Evolutionary conservation across 2,113 vertebrate genomes (phyloP), one percentile per base, ranked within the genome.

Genomic region (Hippopotamus amphibius): DNA sequence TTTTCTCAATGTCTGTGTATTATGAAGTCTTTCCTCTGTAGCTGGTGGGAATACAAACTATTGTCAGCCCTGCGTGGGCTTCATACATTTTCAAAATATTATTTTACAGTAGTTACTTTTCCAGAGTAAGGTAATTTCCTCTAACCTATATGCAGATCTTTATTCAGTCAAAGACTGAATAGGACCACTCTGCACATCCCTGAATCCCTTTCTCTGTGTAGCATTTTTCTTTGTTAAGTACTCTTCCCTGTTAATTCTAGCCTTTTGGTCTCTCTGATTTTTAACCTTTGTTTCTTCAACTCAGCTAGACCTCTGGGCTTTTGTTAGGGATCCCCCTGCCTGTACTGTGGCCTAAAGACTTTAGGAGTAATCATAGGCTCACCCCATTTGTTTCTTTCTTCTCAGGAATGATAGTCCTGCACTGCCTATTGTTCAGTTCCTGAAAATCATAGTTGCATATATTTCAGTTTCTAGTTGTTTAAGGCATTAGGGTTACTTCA

Each of bases 391-490:
- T 80, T 63, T 69, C 74, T 41, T 16, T 43, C 28, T 82, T 95
- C 24, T 63, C 4, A 63, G n/a, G 50, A 13, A 28, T 68, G 14
- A 13, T 46, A 85, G 7, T 55, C 57, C 28, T 92, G 3, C 8
- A 59, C 5, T 74, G 37, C 28, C 46, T 85, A 24, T 84, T 88
- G 33, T 48, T 81, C 61, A 82, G 3, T 63, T 85, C 80, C 89
- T 76, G 33, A 86, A 94, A 90, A 48, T 69, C 19, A 30, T 3
- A n/a, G 14, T 90, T 95, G 65, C 12, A 43, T 57, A 24, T 81
- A 41, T 76, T 90, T 84, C 74, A 37, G 14, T 79, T 97, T 63
- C 15, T 86, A 63, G 50, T 82, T 83, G 24, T 95, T 89, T 86
- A 92, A 86, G 28, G n/a, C 17, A 55, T 26, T 14, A 95, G 87